A percentile compares a stretch with the other conserved stretches of the same genome.
phyloP scores from a whole-genome alignment of 2,797 vertebrate genomes.

The Phrynocephalus guinanensis region DNA sequence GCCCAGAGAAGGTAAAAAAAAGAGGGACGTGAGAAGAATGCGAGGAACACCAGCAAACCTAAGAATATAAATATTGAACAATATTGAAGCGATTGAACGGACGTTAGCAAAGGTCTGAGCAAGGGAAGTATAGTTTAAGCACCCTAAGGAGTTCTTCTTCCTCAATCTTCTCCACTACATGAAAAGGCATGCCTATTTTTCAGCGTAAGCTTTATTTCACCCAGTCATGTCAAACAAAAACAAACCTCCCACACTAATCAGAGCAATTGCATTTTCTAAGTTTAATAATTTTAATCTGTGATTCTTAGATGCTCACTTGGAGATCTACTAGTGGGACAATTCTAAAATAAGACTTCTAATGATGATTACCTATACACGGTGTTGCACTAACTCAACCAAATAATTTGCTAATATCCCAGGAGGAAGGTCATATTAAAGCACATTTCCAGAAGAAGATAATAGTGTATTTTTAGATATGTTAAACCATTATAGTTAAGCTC shows the following conservation, averaged over 20 bases:
- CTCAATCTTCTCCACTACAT: too few relatives aligned
- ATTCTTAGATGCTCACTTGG: not conserved
- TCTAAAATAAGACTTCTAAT: not conserved
- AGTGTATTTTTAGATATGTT: conserved; percentile 32
- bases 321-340: not conserved
- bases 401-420: not conserved
- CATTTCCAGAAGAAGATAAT: conserved; percentile 21
- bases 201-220: too few relatives aligned
- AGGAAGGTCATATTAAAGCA: conserved; percentile 7
- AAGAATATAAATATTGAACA: too few relatives aligned
- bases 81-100: too few relatives aligned
- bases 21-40: too few relatives aligned
- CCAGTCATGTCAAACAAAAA: too few relatives aligned
- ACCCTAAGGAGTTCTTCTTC: too few relatives aligned
- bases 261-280: not conserved
- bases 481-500: conserved; percentile 24
- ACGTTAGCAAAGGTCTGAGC: too few relatives aligned
- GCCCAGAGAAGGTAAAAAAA: too few relatives aligned
- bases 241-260: not conserved
- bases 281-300: not conserved
- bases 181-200: too few relatives aligned
- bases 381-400: conserved; percentile 5
- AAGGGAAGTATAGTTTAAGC: too few relatives aligned
- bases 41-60: too few relatives aligned
- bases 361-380: not conserved